Conservation (phyloP, 2,888 invertebrate species). For the Gymnocheta viridis region DNA sequence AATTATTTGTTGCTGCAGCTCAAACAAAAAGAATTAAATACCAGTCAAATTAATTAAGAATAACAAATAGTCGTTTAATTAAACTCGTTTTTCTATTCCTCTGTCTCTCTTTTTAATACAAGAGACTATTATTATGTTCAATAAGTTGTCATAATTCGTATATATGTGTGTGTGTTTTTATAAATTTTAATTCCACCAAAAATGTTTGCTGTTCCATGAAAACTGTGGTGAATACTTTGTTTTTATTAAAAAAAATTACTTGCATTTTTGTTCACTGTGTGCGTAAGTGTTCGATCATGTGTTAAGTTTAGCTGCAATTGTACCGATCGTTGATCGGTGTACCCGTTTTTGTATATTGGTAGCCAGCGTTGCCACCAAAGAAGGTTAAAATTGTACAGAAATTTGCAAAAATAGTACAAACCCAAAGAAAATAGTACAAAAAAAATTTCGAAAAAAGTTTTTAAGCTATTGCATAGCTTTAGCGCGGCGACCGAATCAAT, state of each 20-base stretch:
- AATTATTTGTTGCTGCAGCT: constrained; percentile 8
- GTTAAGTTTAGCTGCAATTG: not conserved
- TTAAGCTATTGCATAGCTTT: too few species aligned
- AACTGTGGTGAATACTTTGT: constrained; percentile 27
- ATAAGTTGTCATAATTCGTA: constrained; percentile 49
- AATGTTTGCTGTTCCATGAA: constrained; percentile 9
- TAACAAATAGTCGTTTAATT: constrained; percentile 33
- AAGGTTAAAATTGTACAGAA: too few species aligned
- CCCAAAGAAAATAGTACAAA: too few species aligned
- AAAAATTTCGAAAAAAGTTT: too few species aligned
- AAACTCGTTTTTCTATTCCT: constrained; percentile 33
- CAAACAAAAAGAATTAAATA: constrained; percentile 14
- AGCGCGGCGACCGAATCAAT: too few species aligned
- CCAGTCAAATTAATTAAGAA: constrained; percentile 43
- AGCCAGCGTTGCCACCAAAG: too few species aligned
- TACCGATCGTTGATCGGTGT: not conserved
- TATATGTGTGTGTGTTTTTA: constrained; percentile 6
- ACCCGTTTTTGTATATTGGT: constrained; percentile 3
- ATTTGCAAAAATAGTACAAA: too few species aligned
- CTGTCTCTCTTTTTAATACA: not conserved
- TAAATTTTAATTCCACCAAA: constrained; percentile 33
- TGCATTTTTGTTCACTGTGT: constrained; percentile 4
- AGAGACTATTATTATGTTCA: constrained; percentile 26
- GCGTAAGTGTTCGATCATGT: constrained; percentile 24
- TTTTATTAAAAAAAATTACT: not conserved